Base-by-base conservation (phyloP, 2,797 vertebrate genomes). In the Nyctibius grandis region DNA sequence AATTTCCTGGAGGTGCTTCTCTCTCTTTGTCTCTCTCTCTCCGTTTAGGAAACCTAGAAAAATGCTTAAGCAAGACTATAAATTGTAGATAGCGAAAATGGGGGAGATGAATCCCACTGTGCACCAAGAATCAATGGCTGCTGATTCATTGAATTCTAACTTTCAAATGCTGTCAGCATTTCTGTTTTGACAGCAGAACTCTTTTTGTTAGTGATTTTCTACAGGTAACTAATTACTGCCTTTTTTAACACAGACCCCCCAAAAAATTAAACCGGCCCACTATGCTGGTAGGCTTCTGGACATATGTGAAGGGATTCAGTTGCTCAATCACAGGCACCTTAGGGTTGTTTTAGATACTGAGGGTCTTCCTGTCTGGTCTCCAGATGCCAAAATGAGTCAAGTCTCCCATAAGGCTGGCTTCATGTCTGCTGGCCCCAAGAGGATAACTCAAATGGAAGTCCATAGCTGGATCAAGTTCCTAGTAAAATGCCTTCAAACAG, bases 1-100 rank as follows among this genome's bases (percentile, higher is more conserved):
- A 3, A 91, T 88, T 88, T 95, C 82, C 89, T 93, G 82, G 53
- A 95, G 60, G 48, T 93, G 53, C 76, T 88, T 93, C 83, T 91
- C 26, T 79, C 42, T 76, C 34, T 76, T 29, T 65, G 33, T 48
- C 21, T 47, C 34, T 72, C 50, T 64, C 25, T 45, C 38, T 84
- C 56, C 11, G 4, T 87, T 85, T 69, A 92, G 60, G 64, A 95
- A 95, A 89, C 29, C 23, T 75, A 93, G 73, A 60, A 89, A 86
- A 94, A 93, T 91, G 6, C 82, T 91, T 77, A 51, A 94, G 29
- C 38, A 73, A 75, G 72, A 78, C 60, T 67, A 68, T 80, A 80
- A 92, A 89, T 60, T 88, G 60, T 72, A 51, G 48, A 38, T 31
- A 85, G 56, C 25, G 74, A 45, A 95, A 89, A 68, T 15, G 19